These are phyloP conservation scores for Onychostruthus taczanowskii DNA, from an alignment of 2,113 vertebrate genomes.

Conservation along the genomic window DNA sequence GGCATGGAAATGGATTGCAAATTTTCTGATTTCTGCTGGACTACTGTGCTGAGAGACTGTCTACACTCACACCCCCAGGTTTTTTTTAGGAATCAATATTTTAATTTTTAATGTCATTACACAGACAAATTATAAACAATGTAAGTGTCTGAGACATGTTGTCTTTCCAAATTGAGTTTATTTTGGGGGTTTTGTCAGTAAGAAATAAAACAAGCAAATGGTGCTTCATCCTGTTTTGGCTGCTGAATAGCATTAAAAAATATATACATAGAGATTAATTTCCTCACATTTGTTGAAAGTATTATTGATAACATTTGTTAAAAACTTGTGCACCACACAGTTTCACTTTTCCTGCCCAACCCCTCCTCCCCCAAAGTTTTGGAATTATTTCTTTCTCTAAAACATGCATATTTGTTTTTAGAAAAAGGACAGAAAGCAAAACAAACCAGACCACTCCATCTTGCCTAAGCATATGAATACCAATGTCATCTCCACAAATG, in stretches of 20 bases:
- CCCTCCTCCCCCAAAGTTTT: rapidly evolving
- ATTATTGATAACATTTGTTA: not conserved
- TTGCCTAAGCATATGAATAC: not conserved
- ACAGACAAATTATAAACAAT: not conserved
- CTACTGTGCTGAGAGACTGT: rapidly evolving
- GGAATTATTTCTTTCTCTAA: not conserved
- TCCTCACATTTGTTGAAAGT: not conserved
- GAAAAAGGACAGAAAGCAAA: not conserved
- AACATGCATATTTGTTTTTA: not conserved
- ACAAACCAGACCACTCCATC: not conserved
- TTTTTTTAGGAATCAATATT: not conserved
- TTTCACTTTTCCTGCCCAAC: not conserved
- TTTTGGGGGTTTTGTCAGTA: not conserved
- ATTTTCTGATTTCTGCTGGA: not conserved
- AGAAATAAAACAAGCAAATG: slow-evolving; percentile 17
- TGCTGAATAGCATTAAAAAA: not conserved
- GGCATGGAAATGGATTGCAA: not conserved
- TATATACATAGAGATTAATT: not conserved
- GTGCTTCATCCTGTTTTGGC: not conserved
- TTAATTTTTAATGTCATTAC: not conserved
- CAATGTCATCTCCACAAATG: not conserved
- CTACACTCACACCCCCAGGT: rapidly evolving
- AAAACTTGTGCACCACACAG: not conserved
- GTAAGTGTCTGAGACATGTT: not conserved
- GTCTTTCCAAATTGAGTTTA: not conserved